These are phyloP conservation scores for Macrobrachium rosenbergii DNA, from an alignment of 1,140 invertebrate genomes.

Conservation along the genomic window DNA sequence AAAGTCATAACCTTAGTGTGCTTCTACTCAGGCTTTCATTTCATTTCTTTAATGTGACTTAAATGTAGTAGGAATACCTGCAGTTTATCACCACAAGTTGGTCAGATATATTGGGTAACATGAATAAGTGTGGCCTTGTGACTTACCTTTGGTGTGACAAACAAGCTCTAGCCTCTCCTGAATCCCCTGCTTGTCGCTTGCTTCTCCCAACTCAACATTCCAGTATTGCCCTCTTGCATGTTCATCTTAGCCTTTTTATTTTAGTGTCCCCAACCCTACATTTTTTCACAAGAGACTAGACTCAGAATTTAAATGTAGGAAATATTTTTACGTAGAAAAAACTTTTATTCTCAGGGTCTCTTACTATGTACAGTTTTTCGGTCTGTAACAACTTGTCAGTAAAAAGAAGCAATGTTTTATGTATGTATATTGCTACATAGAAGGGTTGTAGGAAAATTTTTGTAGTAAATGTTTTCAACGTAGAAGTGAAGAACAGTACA, in stretches of 20 bases:
- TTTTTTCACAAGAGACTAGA: neutral
- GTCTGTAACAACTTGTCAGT: too few species aligned
- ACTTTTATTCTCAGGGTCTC: neutral
- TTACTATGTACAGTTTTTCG: too few species aligned
- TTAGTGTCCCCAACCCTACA: slow-evolving; percentile 11
- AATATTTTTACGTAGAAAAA: neutral
- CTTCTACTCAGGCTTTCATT: too few species aligned
- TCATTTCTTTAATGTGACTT: too few species aligned
- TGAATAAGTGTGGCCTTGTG: slow-evolving; percentile 1
- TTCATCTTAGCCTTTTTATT: slow-evolving; percentile 25
- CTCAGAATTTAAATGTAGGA: neutral
- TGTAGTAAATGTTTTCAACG: too few species aligned
- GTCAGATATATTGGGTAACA: slow-evolving; percentile 1
- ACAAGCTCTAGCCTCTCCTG: slow-evolving; percentile 11
- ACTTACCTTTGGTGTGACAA: slow-evolving; percentile 17
- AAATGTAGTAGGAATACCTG: neutral
- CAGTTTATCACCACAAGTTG: neutral
- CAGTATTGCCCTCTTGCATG: slow-evolving; percentile 33
- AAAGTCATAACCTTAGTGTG: too few species aligned
- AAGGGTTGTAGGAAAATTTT: too few species aligned
- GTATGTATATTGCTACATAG: too few species aligned
- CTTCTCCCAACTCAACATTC: slow-evolving; percentile 23
- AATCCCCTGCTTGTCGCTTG: slow-evolving; percentile 29
- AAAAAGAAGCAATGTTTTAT: too few species aligned
- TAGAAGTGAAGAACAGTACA: too few species aligned